Conservation (phyloP, 2,888 invertebrate species). For the Tetramorium bicarinatum region DNA sequence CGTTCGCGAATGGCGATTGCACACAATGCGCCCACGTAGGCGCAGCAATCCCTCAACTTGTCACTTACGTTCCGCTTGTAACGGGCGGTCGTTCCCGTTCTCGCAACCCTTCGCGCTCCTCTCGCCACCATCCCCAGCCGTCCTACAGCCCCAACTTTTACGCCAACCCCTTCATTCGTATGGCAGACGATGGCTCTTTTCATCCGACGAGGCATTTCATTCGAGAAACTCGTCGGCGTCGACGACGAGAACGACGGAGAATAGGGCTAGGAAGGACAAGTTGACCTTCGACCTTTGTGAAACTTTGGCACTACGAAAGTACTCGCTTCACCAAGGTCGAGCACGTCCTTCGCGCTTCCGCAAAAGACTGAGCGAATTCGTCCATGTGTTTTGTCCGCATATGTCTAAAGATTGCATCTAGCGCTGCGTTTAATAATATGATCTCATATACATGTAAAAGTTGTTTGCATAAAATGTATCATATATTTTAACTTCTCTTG, state of each 20-base stretch:
- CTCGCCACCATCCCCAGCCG: slow-evolving; percentile 50
- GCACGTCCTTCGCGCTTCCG: slow-evolving; percentile 6
- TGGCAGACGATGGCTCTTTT: slow-evolving; percentile 72
- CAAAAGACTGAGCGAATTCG: slow-evolving; percentile 26
- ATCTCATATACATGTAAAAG: not conserved
- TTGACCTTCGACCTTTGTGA: slow-evolving; percentile 72
- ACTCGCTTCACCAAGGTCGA: slow-evolving; percentile 46
- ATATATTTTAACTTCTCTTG: not conserved
- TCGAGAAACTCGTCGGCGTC: slow-evolving; percentile 66
- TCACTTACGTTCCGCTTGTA: slow-evolving; percentile 81
- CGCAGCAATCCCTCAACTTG: slow-evolving; percentile 85
- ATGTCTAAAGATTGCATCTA: not conserved
- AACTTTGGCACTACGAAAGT: slow-evolving; percentile 53
- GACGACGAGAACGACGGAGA: slow-evolving; percentile 45
- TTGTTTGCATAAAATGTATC: not conserved
- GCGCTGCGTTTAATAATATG: slow-evolving; percentile 11
- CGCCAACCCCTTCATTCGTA: slow-evolving; percentile 79
- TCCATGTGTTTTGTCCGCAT: not conserved
- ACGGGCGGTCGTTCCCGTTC: slow-evolving; percentile 48
- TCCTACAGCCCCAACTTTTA: slow-evolving; percentile 46
- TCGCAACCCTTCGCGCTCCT: slow-evolving; percentile 52
- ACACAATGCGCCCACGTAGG: slow-evolving; percentile 80
- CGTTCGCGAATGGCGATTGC: slow-evolving; percentile 76
- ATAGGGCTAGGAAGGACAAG: slow-evolving; percentile 55
- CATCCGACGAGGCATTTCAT: slow-evolving; percentile 76